Base-by-base conservation (phyloP, 2,888 invertebrate species). In the Ectropis crepuscularia region DNA sequence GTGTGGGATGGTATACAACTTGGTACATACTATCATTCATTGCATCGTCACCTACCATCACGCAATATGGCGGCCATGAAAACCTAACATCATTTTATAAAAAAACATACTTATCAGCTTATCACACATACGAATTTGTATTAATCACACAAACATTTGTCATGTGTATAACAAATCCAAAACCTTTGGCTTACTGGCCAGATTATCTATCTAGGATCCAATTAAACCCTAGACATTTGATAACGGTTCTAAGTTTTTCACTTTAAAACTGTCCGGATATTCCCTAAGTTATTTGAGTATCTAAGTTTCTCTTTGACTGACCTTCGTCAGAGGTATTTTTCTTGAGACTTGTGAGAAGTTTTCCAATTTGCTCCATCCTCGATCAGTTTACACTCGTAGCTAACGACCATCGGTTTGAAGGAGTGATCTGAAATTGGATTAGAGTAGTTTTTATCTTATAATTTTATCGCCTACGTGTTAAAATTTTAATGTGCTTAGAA, bases 291-390 rank as follows among this genome's bases (percentile, higher is more conserved):
- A n/a, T 16, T 5, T 28, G 28, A 53, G 51, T 47, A 9, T 47
- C 53, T 53, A 53, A 60, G 58, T 45, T 58, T 45, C 11, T 28
- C 50, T 49, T 49, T 42, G 50, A 50, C 58, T 10, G 55, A 60
- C 59, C 63, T 50, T 60, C 63, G 59, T 64, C 59, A 60, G 41
- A 28, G 50, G 47, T 59, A 39, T 59, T 64, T 62, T 60, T 47
- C 51, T 47, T 50, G 50, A 10, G 38, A 48, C 47, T 58, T 45
- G 45, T 45, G 12, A 41, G 45, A 63, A 63, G 42, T 63, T 64
- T 64, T 64, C 59, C 63, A 60, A 60, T 60, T 55, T 41, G 6
- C 50, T 54, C 43, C 12, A 12, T 48, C 43, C 11, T 42, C 28
- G 43, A 53, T 58, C 49, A 54, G 59, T 59, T 54, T 39, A 39